A percentile compares a stretch with the other conserved stretches of the same genome.
These are phyloP conservation scores for Capromys pilorides DNA, from an alignment of 2,797 vertebrate species.

Conservation along the genomic window DNA sequence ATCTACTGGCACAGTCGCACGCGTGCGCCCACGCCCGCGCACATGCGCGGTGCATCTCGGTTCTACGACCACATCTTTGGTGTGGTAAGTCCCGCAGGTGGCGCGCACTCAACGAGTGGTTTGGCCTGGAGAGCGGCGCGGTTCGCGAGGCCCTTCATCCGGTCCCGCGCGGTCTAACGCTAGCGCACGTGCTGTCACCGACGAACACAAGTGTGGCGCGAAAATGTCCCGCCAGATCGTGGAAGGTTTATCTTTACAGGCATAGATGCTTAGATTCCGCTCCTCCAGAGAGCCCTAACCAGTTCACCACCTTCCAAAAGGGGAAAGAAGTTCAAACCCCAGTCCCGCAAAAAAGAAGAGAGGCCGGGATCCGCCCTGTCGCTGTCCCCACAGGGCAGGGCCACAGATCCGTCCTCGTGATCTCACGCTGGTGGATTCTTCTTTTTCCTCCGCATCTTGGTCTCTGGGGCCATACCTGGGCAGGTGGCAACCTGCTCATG, in stretches of 20 bases:
- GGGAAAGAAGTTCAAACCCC: too few relatives aligned
- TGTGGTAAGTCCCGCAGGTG: background rate
- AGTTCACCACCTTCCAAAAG: background rate
- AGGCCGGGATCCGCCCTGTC: accelerated
- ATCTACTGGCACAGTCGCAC: background rate
- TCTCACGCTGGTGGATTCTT: accelerated
- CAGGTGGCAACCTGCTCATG: accelerated
- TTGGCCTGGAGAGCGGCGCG: background rate
- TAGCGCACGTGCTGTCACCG: background rate
- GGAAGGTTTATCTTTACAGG: background rate
- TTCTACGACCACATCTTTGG: background rate
- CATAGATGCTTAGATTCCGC: background rate
- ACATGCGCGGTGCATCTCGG: background rate
- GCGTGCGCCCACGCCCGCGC: background rate
- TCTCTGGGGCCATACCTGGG: background rate
- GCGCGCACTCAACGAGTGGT: background rate
- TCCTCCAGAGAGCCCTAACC: background rate
- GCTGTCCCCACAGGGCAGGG: background rate
- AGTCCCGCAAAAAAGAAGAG: too few relatives aligned
- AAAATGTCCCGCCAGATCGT: background rate
- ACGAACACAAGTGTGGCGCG: background rate
- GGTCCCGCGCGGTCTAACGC: accelerated
- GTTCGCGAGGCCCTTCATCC: background rate
- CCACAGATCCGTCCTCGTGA: accelerated
- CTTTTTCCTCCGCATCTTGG: background rate